Conservation (phyloP, 2,797 vertebrate genomes). For the Loriculus beryllinus region DNA sequence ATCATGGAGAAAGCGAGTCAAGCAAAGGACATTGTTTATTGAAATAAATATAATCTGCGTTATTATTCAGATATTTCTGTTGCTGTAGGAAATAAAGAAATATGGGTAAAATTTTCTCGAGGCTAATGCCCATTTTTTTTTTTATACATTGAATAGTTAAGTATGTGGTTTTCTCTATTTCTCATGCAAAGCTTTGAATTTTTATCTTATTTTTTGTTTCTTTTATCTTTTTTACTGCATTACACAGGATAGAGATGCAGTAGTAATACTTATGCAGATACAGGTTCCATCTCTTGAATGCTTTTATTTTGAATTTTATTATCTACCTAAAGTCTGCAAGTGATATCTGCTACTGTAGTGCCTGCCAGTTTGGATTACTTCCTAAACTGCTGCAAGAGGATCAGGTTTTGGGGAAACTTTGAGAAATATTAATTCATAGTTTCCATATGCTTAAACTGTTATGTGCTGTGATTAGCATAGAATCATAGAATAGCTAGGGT, state of each 20-base stretch:
- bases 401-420: neutral
- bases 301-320: neutral
- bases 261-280: neutral
- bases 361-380: neutral
- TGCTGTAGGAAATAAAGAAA: neutral
- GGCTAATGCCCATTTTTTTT: neutral
- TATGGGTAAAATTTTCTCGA: neutral
- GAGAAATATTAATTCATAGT: neutral
- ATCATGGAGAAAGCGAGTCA: neutral
- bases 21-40: neutral
- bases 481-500: neutral
- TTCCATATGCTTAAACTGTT: neutral
- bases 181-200: neutral
- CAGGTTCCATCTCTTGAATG: neutral
- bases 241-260: neutral
- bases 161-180: neutral
- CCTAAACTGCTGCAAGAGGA: neutral
- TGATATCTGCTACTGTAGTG: neutral
- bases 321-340: neutral
- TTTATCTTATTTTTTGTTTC: neutral
- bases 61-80: neutral
- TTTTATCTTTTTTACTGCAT: neutral
- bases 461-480: neutral
- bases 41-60: neutral
- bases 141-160: neutral